These are phyloP conservation scores for Dendroctonus valens DNA, from an alignment of 1,140 invertebrate species.

Conservation along the genomic window DNA sequence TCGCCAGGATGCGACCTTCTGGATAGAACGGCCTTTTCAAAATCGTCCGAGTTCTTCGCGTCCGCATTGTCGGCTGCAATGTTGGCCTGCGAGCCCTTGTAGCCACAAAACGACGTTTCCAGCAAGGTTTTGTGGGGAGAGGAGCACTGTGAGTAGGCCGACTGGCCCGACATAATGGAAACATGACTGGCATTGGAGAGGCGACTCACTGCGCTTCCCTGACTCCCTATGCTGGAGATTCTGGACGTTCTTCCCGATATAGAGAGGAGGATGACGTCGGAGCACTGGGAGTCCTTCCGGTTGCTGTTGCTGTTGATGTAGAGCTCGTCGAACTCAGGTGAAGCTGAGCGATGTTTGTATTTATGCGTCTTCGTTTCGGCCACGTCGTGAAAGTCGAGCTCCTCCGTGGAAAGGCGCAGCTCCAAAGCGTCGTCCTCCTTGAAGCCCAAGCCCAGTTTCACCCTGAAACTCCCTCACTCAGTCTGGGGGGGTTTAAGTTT, in stretches of 20 bases:
- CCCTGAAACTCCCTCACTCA: constrained; percentile 24
- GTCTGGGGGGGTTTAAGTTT: neutral
- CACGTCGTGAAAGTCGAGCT: constrained; percentile 75
- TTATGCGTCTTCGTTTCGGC: constrained; percentile 52
- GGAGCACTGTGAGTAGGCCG: constrained; percentile 70
- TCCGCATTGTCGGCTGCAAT: constrained; percentile 48
- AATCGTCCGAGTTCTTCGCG: constrained; percentile 58
- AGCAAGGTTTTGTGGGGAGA: constrained; percentile 85
- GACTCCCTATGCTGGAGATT: constrained; percentile 72
- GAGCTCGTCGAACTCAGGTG: constrained; percentile 39
- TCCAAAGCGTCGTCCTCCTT: constrained; percentile 78
- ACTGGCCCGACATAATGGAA: constrained; percentile 67
- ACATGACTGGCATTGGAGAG: constrained; percentile 55
- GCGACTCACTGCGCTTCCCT: constrained; percentile 60
- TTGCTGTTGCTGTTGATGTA: constrained; percentile 24
- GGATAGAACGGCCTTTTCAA: constrained; percentile 66
- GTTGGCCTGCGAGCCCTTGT: constrained; percentile 62
- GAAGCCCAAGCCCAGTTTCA: constrained; percentile 59
- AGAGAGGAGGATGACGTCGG: constrained; percentile 73
- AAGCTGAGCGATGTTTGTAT: constrained; percentile 51
- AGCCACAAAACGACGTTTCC: constrained; percentile 86
- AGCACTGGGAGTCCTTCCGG: constrained; percentile 74
- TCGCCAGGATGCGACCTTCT: constrained; percentile 58
- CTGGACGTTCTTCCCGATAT: constrained; percentile 80
- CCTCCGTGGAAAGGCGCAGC: constrained; percentile 80